Percentiles rank a stretch among this genome's conserved stretches.
phyloP scores from a whole-genome alignment of 1,140 invertebrate species.

The Fopius arisanus region DNA sequence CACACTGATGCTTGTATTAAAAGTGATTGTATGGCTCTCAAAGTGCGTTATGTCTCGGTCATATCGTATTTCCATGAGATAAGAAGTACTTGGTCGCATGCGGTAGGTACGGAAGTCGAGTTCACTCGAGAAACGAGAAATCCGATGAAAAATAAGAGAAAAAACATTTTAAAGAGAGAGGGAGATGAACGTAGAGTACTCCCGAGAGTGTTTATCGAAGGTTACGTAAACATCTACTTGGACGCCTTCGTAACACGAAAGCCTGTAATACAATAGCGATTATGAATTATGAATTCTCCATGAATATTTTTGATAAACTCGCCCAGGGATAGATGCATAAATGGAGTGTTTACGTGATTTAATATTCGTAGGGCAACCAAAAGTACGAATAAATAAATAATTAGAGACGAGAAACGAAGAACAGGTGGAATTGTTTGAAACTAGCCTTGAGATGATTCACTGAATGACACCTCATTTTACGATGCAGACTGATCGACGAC shows the following conservation, averaged over 20 bases:
- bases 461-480: background rate
- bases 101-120: constrained; percentile 3
- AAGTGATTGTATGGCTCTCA: background rate
- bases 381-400: background rate
- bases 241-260: constrained; percentile 4
- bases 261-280: background rate
- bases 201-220: background rate
- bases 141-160: background rate
- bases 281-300: background rate
- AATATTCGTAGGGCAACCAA: background rate
- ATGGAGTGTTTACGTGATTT: background rate
- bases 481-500: background rate
- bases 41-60: constrained; percentile 8
- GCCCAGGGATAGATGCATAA: background rate
- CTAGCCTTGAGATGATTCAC: background rate
- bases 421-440: background rate
- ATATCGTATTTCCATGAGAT: constrained; percentile 29
- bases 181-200: background rate
- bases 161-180: constrained; percentile 16
- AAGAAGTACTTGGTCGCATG: constrained; percentile 24
- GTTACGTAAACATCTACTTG: constrained; percentile 7
- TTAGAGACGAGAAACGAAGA: background rate
- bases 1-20: background rate
- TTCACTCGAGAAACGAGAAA: constrained; percentile 4
- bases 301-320: background rate